phyloP scores from a whole-genome alignment of 2,797 vertebrate species.

The Clarias fuscus region DNA sequence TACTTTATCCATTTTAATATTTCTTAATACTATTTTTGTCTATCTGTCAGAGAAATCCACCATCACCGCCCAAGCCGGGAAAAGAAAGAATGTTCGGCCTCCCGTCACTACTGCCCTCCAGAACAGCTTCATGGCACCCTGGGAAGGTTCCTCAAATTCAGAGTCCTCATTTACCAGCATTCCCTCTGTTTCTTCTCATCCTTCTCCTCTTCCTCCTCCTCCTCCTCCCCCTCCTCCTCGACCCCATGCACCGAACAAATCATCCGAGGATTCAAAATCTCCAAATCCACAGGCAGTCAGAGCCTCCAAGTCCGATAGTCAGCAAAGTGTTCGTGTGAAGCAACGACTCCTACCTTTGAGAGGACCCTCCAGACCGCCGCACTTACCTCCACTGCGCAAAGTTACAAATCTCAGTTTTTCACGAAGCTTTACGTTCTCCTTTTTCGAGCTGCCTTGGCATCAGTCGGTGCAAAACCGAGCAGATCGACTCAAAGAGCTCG shows the following conservation, averaged over 20 bases:
- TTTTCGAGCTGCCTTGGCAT: slow-evolving; percentile 80
- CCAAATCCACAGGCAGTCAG: slow-evolving; percentile 34
- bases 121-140: slow-evolving; percentile 69
- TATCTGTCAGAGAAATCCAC: slow-evolving; percentile 55
- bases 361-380: slow-evolving; percentile 59
- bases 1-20: background rate
- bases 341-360: slow-evolving; percentile 54
- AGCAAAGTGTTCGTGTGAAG: slow-evolving; percentile 40
- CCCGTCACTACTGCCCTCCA: slow-evolving; percentile 49
- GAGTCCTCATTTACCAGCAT: slow-evolving; percentile 72
- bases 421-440: slow-evolving; percentile 83
- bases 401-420: slow-evolving; percentile 80
- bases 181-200: slow-evolving; percentile 52
- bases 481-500: slow-evolving; percentile 68
- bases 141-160: slow-evolving; percentile 63
- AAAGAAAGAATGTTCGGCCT: slow-evolving; percentile 49
- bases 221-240: slow-evolving; percentile 41
- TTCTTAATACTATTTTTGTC: background rate
- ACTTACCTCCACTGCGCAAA: slow-evolving; percentile 72
- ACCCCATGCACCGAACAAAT: slow-evolving; percentile 46
- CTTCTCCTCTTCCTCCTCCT: slow-evolving; percentile 44
- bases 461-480: slow-evolving; percentile 68
- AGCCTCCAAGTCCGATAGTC: slow-evolving; percentile 27
- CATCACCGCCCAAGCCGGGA: slow-evolving; percentile 45
- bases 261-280: slow-evolving; percentile 26